Evolutionary conservation across 2,888 invertebrate genomes (phyloP).

Genomic region (Eupithecia dodoneata): DNA sequence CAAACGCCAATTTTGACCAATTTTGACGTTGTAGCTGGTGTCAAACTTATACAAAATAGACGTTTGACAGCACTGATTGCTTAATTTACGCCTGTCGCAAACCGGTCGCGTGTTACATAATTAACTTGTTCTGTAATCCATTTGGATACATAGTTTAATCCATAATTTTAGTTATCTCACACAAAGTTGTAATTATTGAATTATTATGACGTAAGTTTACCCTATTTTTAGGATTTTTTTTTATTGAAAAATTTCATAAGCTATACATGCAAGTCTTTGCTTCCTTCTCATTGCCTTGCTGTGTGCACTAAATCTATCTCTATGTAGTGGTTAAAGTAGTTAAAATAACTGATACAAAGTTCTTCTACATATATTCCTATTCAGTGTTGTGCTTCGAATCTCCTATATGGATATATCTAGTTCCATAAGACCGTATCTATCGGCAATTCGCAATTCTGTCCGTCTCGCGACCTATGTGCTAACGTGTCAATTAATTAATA

Average conservation of each 20-base stretch:
- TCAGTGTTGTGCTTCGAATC: slow-evolving; percentile 64
- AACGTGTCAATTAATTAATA: slow-evolving; percentile 71
- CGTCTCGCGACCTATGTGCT: slow-evolving; percentile 67
- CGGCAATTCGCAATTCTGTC: slow-evolving; percentile 49
- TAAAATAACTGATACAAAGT: slow-evolving; percentile 29
- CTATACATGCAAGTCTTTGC: slow-evolving; percentile 29
- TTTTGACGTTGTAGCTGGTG: too few species aligned
- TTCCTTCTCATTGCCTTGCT: slow-evolving; percentile 74
- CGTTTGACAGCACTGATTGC: too few species aligned
- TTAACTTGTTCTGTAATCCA: background rate
- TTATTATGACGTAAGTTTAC: background rate
- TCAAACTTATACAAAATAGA: too few species aligned
- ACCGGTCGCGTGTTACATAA: too few species aligned
- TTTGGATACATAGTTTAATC: background rate
- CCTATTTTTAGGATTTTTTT: background rate
- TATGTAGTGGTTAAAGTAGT: slow-evolving; percentile 26
- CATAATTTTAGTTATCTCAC: background rate
- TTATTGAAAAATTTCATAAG: background rate
- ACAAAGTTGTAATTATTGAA: background rate
- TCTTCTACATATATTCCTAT: slow-evolving; percentile 66
- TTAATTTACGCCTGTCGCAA: too few species aligned
- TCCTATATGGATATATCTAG: slow-evolving; percentile 43
- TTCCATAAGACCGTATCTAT: slow-evolving; percentile 44
- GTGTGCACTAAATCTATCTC: slow-evolving; percentile 54
- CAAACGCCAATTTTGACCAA: too few species aligned